Conservation (phyloP, 92 coral and sea anemone species). For the Bergia sp. region DNA sequence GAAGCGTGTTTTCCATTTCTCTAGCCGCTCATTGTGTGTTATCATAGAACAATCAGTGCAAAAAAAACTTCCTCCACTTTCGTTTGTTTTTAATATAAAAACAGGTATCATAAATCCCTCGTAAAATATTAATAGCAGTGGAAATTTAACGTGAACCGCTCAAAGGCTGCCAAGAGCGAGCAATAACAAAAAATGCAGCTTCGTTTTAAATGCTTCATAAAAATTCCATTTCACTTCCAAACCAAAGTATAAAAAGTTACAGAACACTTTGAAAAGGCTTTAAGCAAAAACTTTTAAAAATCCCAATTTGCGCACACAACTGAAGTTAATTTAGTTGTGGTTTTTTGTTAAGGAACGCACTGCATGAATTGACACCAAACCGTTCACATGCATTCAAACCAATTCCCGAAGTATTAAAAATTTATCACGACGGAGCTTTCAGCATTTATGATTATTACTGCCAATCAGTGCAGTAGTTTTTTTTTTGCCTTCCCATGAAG, state of each 20-base stretch:
- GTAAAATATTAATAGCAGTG: constrained; percentile 19
- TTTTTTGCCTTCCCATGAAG: not conserved
- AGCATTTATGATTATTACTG: not conserved
- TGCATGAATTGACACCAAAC: not conserved
- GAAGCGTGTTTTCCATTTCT: not conserved
- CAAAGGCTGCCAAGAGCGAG: not conserved
- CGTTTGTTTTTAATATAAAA: constrained; percentile 31
- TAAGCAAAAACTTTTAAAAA: not conserved
- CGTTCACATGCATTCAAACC: not conserved
- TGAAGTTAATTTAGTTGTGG: constrained; percentile 11
- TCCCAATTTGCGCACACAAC: not conserved
- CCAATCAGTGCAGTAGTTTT: not conserved
- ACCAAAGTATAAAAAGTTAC: not conserved
- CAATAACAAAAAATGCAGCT: not conserved
- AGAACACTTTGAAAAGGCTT: not conserved
- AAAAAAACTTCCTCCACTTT: constrained; percentile 14
- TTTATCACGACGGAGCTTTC: constrained; percentile 25
- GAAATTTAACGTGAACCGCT: constrained; percentile 29
- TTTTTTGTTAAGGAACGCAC: constrained; percentile 7
- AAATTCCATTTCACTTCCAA: not conserved
- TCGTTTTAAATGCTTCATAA: not conserved
- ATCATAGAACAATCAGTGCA: constrained; percentile 1
- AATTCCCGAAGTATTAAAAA: constrained; percentile 29
- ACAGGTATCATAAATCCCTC: constrained; percentile 37
- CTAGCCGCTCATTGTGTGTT: not conserved